Evolutionary conservation across 2,797 vertebrate species (phyloP), one percentile per base, ranked within the genome.

Genomic region (Neopelma chrysocephalum): DNA sequence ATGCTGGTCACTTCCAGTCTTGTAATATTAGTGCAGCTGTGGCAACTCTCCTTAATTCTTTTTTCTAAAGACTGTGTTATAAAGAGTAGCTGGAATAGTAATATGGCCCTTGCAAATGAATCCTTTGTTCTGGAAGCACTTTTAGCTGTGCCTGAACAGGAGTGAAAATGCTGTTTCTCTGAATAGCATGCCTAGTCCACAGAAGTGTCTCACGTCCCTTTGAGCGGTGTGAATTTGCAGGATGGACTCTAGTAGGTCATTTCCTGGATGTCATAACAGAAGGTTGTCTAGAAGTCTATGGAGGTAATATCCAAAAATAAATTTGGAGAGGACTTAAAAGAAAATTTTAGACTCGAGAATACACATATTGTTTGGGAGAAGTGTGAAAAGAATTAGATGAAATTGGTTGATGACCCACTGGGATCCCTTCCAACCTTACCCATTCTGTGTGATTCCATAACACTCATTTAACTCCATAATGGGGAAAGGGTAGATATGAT

Each of bases 301-400:
- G 29, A 65, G 19, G 13, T 42, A 25, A 92, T 87, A 50, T 50
- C 11, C 26, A 40, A 15, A 65, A 89, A 79, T 54, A 40, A 61
- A 45, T 56, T 68, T 89, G 21, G 3, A 18, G 17, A 69, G 4
- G 12, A 14, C 3, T 61, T 65, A 32, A 22, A 69, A 56, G 29
- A 71, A 86, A 61, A 43, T 42, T 53, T 53, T 83, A 5, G 7
- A 29, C 19, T 82, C 36, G 21, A 34, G 82, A 73, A 47, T 58
- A 11, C 1, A 20, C 1, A 1, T 4, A 2, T 6, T 50, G 3
- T 80, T 45, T 48, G 32, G 12, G 22, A 51, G 29, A 48, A 47
- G 4, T 16, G 4, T 65, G 43, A 57, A 69, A 89, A 72, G 6
- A 72, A 38, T 68, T 64, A 29, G 12, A 15, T 64, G 1, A 40